phyloP scores from a whole-genome alignment of 2,113 vertebrate species.

The Silurus glanis region DNA sequence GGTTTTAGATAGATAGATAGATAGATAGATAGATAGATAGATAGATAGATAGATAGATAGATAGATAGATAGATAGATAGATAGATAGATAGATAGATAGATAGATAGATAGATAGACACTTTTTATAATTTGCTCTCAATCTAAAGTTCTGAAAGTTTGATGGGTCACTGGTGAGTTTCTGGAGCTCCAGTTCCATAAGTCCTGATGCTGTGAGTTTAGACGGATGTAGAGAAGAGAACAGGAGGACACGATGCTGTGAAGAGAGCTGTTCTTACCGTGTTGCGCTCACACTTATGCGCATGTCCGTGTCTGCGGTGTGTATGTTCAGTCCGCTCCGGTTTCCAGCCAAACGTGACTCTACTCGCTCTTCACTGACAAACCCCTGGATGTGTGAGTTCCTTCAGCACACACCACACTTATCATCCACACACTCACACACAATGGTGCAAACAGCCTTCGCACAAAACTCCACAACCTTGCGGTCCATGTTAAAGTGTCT shows the following conservation, averaged over 20 bases:
- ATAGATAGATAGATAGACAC: no score
- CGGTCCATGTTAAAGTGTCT: slow-evolving; percentile 40
- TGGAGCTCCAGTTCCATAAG: neutral
- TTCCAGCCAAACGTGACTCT: neutral
- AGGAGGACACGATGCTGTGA: neutral
- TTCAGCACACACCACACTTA: neutral
- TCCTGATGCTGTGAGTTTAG: neutral
- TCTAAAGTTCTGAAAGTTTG: no score
- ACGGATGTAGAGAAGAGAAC: no score
- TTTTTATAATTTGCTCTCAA: no score
- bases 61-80: no score
- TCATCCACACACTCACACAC: neutral
- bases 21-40: no score
- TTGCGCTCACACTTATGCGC: neutral
- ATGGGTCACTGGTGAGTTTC: neutral
- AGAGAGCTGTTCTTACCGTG: slow-evolving; percentile 16
- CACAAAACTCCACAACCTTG: slow-evolving; percentile 7
- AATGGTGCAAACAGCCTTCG: slow-evolving; percentile 15
- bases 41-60: no score
- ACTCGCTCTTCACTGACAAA: slow-evolving; percentile 1
- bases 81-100: no score
- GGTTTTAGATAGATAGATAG: no score
- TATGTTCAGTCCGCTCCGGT: neutral
- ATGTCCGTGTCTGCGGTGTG: slow-evolving; percentile 1
- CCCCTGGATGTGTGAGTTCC: neutral